Conservation (phyloP, 2,113 vertebrate genomes). For the Nycticorax nycticorax region DNA sequence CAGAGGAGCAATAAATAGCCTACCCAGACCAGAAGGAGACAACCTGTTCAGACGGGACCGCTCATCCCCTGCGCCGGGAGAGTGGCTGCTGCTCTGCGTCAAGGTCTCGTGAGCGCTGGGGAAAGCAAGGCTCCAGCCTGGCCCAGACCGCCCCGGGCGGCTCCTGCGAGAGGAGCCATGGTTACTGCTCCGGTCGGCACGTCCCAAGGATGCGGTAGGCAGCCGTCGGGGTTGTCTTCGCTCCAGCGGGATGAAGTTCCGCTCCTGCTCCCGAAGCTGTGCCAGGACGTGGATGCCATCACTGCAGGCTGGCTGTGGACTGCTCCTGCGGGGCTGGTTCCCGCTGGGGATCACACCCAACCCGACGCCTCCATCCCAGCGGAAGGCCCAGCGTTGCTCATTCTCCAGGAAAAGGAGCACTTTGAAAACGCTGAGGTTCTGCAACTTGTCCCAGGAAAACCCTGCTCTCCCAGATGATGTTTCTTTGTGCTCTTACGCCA, state of each 20-base stretch:
- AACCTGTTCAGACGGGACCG: constrained; percentile 48
- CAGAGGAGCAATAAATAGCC: constrained; percentile 62
- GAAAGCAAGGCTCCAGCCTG: background rate
- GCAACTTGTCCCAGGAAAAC: background rate
- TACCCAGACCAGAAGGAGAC: constrained; percentile 54
- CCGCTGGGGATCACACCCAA: background rate
- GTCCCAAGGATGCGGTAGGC: background rate
- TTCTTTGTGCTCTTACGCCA: background rate
- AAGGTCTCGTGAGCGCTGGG: background rate
- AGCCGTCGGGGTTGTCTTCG: background rate
- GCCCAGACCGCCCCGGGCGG: rapidly evolving
- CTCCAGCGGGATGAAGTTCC: background rate
- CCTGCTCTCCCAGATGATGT: background rate
- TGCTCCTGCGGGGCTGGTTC: background rate
- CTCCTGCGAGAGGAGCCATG: background rate
- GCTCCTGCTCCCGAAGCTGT: background rate
- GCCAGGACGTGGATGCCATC: background rate
- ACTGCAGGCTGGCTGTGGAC: background rate
- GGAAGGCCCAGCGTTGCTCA: rapidly evolving
- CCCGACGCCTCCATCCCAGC: background rate
- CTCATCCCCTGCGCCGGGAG: background rate
- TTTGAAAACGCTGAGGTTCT: background rate
- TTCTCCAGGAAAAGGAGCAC: background rate
- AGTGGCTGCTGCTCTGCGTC: background rate
- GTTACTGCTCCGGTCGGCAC: background rate